Percentiles rank a stretch among this genome's conserved stretches.
These are phyloP conservation scores for Megathymus violae DNA, from an alignment of 1,140 invertebrate genomes.

Conservation along the genomic window DNA sequence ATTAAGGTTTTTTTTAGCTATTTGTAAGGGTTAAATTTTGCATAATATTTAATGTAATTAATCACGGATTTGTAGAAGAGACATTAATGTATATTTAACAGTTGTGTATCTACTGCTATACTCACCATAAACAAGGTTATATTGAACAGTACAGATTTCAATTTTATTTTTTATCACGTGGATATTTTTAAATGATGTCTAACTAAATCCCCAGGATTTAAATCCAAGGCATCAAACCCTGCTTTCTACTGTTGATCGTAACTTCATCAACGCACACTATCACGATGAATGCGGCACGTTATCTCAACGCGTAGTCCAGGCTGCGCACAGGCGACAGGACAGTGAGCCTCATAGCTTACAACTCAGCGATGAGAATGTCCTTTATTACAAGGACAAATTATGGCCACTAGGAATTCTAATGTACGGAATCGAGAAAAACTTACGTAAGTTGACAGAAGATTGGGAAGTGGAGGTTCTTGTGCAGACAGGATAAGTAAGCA, in stretches of 20 bases:
- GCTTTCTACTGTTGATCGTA: conserved; percentile 43
- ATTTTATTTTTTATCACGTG: too few relatives aligned
- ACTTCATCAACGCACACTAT: conserved; percentile 64
- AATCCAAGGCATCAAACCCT: conserved; percentile 26
- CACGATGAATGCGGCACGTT: conserved; percentile 52
- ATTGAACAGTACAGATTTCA: too few relatives aligned
- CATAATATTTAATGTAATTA: too few relatives aligned
- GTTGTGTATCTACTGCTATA: too few relatives aligned
- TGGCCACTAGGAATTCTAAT: conserved; percentile 66
- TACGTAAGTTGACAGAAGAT: conserved; percentile 45
- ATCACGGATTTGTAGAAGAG: too few relatives aligned
- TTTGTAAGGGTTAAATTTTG: too few relatives aligned
- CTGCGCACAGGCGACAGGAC: conserved; percentile 7
- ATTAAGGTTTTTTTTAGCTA: too few relatives aligned
- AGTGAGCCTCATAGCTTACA: neutral
- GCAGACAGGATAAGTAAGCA: too few relatives aligned
- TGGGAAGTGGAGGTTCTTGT: neutral
- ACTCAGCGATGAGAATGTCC: conserved; percentile 38
- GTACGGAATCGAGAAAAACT: conserved; percentile 47
- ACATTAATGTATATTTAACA: too few relatives aligned
- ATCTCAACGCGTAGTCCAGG: conserved; percentile 15
- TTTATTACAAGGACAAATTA: conserved; percentile 49
- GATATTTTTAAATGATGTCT: too few relatives aligned
- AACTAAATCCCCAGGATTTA: conserved; percentile 29
- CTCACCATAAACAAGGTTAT: too few relatives aligned